Percentiles rank a stretch among this genome's conserved stretches.
Conservation (phyloP, 2,888 invertebrate species). For the Tachina grossa region DNA sequence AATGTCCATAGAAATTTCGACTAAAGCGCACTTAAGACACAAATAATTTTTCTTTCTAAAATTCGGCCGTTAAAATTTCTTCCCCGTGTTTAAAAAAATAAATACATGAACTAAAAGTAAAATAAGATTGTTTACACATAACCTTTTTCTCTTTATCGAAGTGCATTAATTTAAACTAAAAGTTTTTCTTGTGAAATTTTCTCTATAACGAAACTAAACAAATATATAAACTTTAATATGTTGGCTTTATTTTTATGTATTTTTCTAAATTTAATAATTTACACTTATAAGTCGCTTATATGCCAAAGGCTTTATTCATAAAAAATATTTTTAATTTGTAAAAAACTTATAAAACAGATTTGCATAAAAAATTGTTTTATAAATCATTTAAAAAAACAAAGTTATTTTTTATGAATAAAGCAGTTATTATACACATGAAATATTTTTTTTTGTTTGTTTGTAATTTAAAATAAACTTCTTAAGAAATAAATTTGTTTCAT, state of each 20-base stretch:
- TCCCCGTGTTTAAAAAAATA: slow-evolving; percentile 50
- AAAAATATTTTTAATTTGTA: too few species aligned
- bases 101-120: slow-evolving; percentile 42
- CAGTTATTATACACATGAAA: slow-evolving; percentile 30
- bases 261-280: slow-evolving; percentile 33
- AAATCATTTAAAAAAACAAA: too few species aligned
- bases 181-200: slow-evolving; percentile 73
- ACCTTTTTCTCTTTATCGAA: slow-evolving; percentile 70
- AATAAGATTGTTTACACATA: slow-evolving; percentile 40
- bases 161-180: slow-evolving; percentile 80
- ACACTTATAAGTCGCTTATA: slow-evolving; percentile 52
- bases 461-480: slow-evolving; percentile 23
- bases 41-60: too few species aligned
- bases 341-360: too few species aligned
- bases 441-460: slow-evolving; percentile 5
- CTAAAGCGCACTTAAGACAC: too few species aligned
- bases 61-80: not conserved
- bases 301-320: slow-evolving; percentile 42
- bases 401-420: too few species aligned
- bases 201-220: slow-evolving; percentile 48
- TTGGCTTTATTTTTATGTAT: slow-evolving; percentile 41
- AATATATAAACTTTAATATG: slow-evolving; percentile 29
- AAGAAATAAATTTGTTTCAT: slow-evolving; percentile 43
- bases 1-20: too few species aligned
- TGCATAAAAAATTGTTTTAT: too few species aligned